Conservation (phyloP, 1,140 invertebrate species). For the Drosophila saltans region DNA sequence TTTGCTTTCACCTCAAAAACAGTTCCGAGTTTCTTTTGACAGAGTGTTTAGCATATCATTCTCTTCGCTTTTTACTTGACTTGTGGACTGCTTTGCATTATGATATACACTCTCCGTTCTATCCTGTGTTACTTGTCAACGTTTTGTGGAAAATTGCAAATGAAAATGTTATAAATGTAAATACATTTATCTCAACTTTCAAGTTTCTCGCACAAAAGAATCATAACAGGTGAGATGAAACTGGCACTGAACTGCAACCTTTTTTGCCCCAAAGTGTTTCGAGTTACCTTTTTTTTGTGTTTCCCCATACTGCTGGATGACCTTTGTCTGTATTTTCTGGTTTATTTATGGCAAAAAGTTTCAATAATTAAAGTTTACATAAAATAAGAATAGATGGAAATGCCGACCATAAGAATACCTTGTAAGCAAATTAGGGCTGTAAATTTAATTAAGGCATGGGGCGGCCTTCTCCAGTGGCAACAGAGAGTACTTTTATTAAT, state of each 20-base stretch:
- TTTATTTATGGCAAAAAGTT: slow-evolving; percentile 19
- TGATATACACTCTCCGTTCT: not conserved
- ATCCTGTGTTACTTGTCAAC: not conserved
- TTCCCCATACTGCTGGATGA: not conserved
- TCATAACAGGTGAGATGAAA: slow-evolving; percentile 12
- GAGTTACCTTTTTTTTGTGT: not conserved
- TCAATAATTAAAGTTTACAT: slow-evolving; percentile 13
- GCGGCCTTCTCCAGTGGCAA: too few species aligned
- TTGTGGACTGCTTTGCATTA: not conserved
- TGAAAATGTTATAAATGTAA: slow-evolving; percentile 19
- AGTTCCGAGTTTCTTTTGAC: not conserved
- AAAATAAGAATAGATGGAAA: not conserved
- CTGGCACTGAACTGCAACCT: slow-evolving; percentile 9
- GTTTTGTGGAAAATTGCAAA: slow-evolving; percentile 12
- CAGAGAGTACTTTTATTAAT: too few species aligned
- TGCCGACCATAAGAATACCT: not conserved
- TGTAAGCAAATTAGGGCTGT: not conserved
- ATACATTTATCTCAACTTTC: slow-evolving; percentile 18
- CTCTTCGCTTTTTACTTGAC: not conserved
- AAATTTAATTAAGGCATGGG: not conserved
- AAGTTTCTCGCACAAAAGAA: slow-evolving; percentile 13
- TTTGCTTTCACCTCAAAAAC: slow-evolving; percentile 6
- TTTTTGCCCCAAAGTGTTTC: slow-evolving; percentile 13
- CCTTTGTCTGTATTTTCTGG: slow-evolving; percentile 7
- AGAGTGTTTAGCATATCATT: slow-evolving; percentile 9